Base-by-base conservation (phyloP, 2,797 vertebrate genomes). In the Acropternis orthonyx region DNA sequence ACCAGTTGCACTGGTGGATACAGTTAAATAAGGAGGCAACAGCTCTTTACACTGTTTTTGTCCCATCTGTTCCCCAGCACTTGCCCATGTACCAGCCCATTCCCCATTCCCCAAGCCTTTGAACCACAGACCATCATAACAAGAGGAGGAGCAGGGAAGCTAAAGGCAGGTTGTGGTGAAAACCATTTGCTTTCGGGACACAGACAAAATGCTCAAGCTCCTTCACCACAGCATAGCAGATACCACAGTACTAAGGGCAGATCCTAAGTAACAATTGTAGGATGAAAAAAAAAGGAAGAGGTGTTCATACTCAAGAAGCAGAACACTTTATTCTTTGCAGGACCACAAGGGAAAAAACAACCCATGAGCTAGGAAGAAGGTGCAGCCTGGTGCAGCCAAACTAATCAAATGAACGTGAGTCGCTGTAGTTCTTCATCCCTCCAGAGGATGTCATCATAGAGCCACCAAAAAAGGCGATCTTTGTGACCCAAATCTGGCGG, bases 391-490 rank as follows among this genome's bases (percentile, higher is more conserved):
- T 3, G 58, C 75, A 9, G 27, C 20, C 14, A 12, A 34, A 23
- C 13, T 2, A 51, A 52, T 36, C 30, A 10, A 49, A 3, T 23
- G 89, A 52, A 14, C 20, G 4, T 56, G 41, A 93, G 52, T 6
- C 10, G 10, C 2, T 93, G 94, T 73, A 92, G 32, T 97, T 97
- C 88, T 74, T 36, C 65, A 58, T 94, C 61, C 59, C 78, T 93
- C 80, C 98, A 96, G 96, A 85, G 93, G 94, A 97, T 97, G 97
- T 97, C 97, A 96, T 6, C 56, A 28, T 71, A 85, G 92, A 97
- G 96, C 95, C 90, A 79, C 84, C 66, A 11, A 95, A 96, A 77
- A 10, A 77, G 61, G 44, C 72, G 14, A 65, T 71, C 41, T 55
- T 41, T 39, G 71, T 82, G 79, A 74, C 89, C 87, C 88, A 80